Base-by-base conservation (phyloP, 2,888 invertebrate genomes). In the Ischnus inquisitorius region DNA sequence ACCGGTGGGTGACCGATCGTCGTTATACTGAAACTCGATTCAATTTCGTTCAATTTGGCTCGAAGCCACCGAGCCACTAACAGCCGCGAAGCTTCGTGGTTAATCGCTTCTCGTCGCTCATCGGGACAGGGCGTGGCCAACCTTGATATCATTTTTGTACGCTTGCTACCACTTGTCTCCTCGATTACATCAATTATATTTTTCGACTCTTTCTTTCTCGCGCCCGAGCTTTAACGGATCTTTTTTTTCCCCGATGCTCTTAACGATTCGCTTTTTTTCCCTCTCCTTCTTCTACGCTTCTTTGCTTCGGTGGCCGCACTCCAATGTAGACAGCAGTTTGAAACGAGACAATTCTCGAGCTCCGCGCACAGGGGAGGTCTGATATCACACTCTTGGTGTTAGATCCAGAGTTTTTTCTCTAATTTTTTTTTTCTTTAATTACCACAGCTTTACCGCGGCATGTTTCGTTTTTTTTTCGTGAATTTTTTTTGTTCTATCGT, bases 321-420 rank as follows among this genome's bases (percentile, higher is more conserved):
- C 25, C 25, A 60, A 28, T 8, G 57, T 25, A 28, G 25, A 28
- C n/a, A 14, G 57, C 57, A 39, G 14, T 28, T 34, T 6, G 19
- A 46, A 69, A 62, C 22, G 62, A 78, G 68, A 19, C 22, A 78
- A 68, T 51, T 54, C 39, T 8, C 19, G 57, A 68, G 68, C 57
- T 14, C 54, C 39, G 19, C 34, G 16, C 62, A 34, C 34, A 34
- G 39, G 46, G n/a, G 28, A 41, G 28, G 34, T 16, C 64, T 6
- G 48, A 12, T 46, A 65, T 51, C 51, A 19, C 16, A 22, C 51
- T 51, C 22, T 34, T 57, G 22, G 12, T 39, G 16, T 16, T 19
- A 5, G 16, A n/a, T 43, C 22, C 43, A 8, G 25, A 10, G 39
- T 8, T 43, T 4, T 48, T 8, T 5, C 16, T 39, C 16, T 48